Conservation (phyloP, 2,797 vertebrate species). For the Mormyrops boulengeri region DNA sequence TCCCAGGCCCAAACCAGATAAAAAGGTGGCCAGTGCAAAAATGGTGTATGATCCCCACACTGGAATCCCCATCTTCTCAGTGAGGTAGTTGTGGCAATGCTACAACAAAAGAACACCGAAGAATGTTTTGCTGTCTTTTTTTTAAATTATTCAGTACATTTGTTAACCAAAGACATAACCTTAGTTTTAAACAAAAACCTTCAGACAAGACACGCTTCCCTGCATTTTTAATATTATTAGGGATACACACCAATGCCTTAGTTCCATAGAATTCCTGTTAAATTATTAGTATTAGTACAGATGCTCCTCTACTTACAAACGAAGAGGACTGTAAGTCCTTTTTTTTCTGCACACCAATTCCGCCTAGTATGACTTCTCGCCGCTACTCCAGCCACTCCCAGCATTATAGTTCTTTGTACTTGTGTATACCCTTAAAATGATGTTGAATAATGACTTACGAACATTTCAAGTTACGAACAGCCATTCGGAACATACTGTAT, state of each 20-base stretch:
- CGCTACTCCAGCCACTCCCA: too few species aligned
- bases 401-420: too few species aligned
- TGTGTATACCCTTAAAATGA: too few species aligned
- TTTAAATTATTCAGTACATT: not conserved
- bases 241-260: not conserved
- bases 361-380: too few species aligned
- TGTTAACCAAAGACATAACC: not conserved
- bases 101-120: constrained; percentile 37
- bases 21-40: constrained; percentile 78
- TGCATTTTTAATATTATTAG: not conserved
- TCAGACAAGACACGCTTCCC: not conserved
- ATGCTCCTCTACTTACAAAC: too few species aligned
- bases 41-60: constrained; percentile 88
- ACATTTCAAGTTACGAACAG: too few species aligned
- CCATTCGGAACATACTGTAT: too few species aligned
- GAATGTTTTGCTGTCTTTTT: not conserved
- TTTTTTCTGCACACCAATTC: too few species aligned
- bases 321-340: too few species aligned
- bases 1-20: constrained; percentile 78
- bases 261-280: not conserved
- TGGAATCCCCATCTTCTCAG: constrained; percentile 80
- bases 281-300: not conserved
- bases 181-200: not conserved
- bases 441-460: too few species aligned
- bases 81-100: constrained; percentile 89